Evolutionary conservation across 2,797 vertebrate genomes (phyloP).

Genomic region (Margarornis squamiger): DNA sequence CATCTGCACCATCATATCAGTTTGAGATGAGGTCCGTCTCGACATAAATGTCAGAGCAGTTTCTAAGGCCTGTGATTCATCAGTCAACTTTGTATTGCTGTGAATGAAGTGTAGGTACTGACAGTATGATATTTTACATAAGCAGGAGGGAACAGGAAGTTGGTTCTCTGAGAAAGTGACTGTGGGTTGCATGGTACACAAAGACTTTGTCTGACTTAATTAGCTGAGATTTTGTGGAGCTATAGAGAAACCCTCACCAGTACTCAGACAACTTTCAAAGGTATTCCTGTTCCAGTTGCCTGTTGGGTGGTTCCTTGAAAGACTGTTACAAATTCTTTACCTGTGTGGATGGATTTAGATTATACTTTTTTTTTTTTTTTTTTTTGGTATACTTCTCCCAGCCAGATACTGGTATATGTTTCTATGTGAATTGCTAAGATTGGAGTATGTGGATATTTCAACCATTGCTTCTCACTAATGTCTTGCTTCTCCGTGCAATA

Average conservation of each 20-base stretch:
- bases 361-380: neutral
- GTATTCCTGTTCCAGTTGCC: neutral
- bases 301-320: neutral
- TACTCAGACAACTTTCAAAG: neutral
- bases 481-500: neutral
- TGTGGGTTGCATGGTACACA: neutral
- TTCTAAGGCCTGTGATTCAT: conserved; percentile 60
- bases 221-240: neutral
- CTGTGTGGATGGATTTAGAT: neutral
- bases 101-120: conserved; percentile 53
- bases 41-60: conserved; percentile 53
- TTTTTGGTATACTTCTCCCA: neutral
- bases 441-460: neutral
- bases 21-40: conserved; percentile 39
- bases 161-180: neutral
- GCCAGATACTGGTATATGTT: neutral
- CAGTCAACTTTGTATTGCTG: conserved; percentile 30
- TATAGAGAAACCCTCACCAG: neutral
- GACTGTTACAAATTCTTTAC: neutral
- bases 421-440: neutral
- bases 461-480: neutral
- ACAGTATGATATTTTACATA: conserved; percentile 19
- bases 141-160: conserved; percentile 30
- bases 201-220: neutral
- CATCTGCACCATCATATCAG: conserved; percentile 45